phyloP scores from a whole-genome alignment of 2,888 invertebrate genomes.

The Embidobia sp. region DNA sequence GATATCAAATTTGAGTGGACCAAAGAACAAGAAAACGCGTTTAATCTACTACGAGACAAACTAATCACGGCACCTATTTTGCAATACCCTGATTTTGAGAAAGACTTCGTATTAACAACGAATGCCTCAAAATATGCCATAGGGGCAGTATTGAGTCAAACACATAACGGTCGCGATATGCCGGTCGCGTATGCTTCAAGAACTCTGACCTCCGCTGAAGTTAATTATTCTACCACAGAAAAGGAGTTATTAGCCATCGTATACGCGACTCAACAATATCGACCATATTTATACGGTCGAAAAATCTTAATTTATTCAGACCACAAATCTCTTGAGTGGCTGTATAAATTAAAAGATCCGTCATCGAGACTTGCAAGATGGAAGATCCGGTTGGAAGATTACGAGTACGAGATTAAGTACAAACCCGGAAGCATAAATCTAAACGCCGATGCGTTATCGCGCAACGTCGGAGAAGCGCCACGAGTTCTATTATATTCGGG shows the following conservation, averaged over 20 bases:
- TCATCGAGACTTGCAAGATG: not conserved
- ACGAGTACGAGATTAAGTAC: not conserved
- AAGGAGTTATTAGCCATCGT: slow-evolving; percentile 29
- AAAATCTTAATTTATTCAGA: slow-evolving; percentile 24
- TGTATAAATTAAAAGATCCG: not conserved
- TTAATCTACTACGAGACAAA: not conserved
- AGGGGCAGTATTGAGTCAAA: slow-evolving; percentile 29
- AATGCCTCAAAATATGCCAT: slow-evolving; percentile 40
- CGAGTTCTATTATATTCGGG: too few species aligned
- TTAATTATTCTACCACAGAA: slow-evolving; percentile 33
- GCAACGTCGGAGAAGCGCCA: too few species aligned
- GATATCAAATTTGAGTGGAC: not conserved
- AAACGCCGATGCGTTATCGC: slow-evolving; percentile 1
- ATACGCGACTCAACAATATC: slow-evolving; percentile 14
- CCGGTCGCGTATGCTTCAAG: slow-evolving; percentile 30
- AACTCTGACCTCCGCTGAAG: slow-evolving; percentile 18
- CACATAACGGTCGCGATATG: slow-evolving; percentile 4
- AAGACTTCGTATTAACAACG: slow-evolving; percentile 25
- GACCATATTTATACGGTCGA: slow-evolving; percentile 29
- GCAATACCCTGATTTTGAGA: slow-evolving; percentile 30
- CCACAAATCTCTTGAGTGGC: slow-evolving; percentile 30
- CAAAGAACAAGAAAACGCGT: not conserved
- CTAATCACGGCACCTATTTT: slow-evolving; percentile 20
- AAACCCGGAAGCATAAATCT: slow-evolving; percentile 2
- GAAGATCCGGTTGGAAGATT: not conserved